phyloP scores from a whole-genome alignment of 2,113 vertebrate genomes.

The Psophia crepitans region DNA sequence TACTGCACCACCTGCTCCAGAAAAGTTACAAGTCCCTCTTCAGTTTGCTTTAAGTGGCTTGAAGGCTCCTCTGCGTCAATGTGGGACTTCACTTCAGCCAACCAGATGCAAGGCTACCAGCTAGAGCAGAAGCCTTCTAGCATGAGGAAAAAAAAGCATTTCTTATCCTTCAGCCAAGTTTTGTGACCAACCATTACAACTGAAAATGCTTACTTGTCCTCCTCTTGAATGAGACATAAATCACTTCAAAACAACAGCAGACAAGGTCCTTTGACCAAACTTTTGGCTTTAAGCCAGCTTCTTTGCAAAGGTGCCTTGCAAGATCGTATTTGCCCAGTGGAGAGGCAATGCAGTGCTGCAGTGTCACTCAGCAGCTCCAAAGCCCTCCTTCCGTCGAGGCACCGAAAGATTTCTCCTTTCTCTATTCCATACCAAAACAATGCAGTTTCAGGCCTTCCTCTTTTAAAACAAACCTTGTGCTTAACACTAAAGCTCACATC shows the following conservation, averaged over 20 bases:
- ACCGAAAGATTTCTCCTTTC: neutral
- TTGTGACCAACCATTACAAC: neutral
- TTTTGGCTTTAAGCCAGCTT: neutral
- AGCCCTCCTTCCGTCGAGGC: neutral
- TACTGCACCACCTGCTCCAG: neutral
- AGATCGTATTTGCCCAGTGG: neutral
- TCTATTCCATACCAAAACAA: neutral
- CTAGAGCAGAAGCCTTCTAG: neutral
- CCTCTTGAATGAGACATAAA: neutral
- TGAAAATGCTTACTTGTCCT: neutral
- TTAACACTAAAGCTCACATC: neutral
- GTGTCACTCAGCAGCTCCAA: neutral
- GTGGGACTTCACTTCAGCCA: neutral
- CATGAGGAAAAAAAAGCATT: neutral
- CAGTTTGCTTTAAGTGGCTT: no score
- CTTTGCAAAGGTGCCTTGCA: neutral
- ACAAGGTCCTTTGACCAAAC: neutral
- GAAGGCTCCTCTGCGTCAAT: neutral
- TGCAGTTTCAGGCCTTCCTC: neutral
- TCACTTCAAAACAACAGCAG: neutral
- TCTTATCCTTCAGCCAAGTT: neutral
- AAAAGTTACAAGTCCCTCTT: neutral
- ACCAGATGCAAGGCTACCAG: neutral
- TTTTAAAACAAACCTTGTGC: neutral
- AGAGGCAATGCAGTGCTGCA: neutral